Evolutionary conservation across 2,113 vertebrate genomes (phyloP), one percentile per base, ranked within the genome.

Genomic region (Lamprotornis superbus): DNA sequence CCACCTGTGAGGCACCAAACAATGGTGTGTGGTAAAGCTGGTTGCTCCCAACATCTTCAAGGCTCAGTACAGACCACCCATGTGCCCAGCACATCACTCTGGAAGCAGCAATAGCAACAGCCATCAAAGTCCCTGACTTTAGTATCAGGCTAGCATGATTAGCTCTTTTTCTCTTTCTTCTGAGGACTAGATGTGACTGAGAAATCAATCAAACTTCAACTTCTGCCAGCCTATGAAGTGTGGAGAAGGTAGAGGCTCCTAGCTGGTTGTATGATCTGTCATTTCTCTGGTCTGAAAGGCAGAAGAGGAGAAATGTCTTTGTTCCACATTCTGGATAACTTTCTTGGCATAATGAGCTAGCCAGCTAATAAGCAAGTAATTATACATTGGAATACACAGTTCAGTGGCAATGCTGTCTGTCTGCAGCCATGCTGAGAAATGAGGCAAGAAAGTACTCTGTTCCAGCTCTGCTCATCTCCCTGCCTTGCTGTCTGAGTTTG

Each of bases 351-450:
- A 64, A 94, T 40, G 56, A 93, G 83, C 73, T 57, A 92, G 60
- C 33, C 67, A 86, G 79, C 83, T 96, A 95, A 94, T 96, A 90
- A 96, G 82, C 63, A 81, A 83, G 83, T 94, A 96, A 96, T 88
- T 94, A 81, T 83, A 67, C 82, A 70, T 10, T 2, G 31, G 59
- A 93, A 93, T 86, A 49, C 40, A 90, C 64, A 83, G 82, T 56
- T 93, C 92, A 80, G 56, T 75, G 44, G 73, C 64, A 92, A 33
- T 5, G n/a, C 71, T 67, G 64, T 44, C 70, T 96, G 71, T 50
- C 79, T 83, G 55, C 75, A 83, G 68, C 71, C 7, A 2, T 25
- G 7, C 60, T 64, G 69, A 86, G 88, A 83, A 89, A 81, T 35
- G 39, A 95, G 39, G 23, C 42, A 87, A 56, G 60, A 31, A 77